Base-by-base conservation (phyloP, 2,797 vertebrate species). In the Onychomys leucogaster region DNA sequence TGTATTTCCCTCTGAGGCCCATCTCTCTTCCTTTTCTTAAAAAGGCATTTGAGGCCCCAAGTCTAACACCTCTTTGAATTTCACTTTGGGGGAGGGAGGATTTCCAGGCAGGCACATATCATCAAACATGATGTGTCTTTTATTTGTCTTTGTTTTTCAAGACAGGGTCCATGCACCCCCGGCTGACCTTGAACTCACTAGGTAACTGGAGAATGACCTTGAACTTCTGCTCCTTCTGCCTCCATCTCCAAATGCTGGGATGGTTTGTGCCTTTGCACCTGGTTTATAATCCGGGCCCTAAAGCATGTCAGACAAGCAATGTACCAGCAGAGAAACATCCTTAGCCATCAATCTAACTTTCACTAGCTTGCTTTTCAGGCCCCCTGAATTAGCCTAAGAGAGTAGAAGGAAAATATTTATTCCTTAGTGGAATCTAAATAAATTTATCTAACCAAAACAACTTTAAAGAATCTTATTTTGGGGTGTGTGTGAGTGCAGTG, bases 311-410 rank as follows among this genome's bases (percentile, higher is more conserved):
- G n/a, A n/a, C n/a, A 32, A 29, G 2, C 16, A 17, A 13, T 59
- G 2, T 57, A 21, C 85, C 67, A 75, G 32, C 5, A 29, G 9
- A 88, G 52, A 37, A 11, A 6, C 21, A 13, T 41, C 10, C 25
- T 13, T 73, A 57, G 10, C 16, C 85, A 29, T 32, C 37, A 43
- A 43, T 57, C 59, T n/a, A 5, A 11, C 37, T 49, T 75, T 43
- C 25, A 59, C 46, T 83, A 57, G 46, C 91, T 96, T 95, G 92
- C 81, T 90, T 96, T 81, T 25, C 37, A 75, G 23, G 34, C 32
- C 17, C 6, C 27, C 19, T 2, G 46, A 2, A 37, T n/a, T 46
- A 84, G 75, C 41, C 32, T 19, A 76, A 84, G 52, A 89, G 29
- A 46, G 17, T 7, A 55, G 19, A 90, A 59, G 82, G 63, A 69